Base-by-base conservation (phyloP, 2,888 invertebrate genomes). In the Parnassius smintheus region DNA sequence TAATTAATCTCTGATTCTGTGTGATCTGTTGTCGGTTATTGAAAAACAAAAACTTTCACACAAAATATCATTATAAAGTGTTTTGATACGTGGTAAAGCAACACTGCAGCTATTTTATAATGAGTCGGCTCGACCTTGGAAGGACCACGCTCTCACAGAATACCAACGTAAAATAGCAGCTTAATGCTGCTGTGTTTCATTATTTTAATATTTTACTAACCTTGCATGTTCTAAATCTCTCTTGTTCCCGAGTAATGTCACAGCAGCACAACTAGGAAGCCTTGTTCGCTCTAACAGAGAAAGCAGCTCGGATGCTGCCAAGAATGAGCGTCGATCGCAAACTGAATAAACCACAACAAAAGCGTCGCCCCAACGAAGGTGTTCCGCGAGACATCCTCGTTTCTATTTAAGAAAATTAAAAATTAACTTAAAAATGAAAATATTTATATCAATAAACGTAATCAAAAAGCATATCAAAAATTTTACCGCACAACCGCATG, bases 261-360 rank as follows among this genome's bases (percentile, higher is more conserved):
- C 94, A 58, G 96, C 96, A 69, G 95, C 94, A 79, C 95, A 96
- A 57, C 95, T 94, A 18, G 96, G 95, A 66, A 96, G 86, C 75
- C 96, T 94, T 54, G 95, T 93, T 76, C 95, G 93, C 67, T 95
- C 94, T 71, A 96, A 86, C 69, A 95, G 93, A 60, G 95, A 95
- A 70, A 96, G 83, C 35, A 95, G 92, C 72, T 95, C 95, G 50
- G 94, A 93, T 1, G 96, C 96, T 71, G 95, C 95, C 73, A 94
- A 88, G 83, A 96, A 96, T 72, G 96, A 96, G 61, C 94, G 93
- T 68, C 94, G 93, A 77, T 95, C 95, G 77, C 95, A 95, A 53
- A 96, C 95, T 53, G 96, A 96, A 87, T 96, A 96, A 56, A 96
- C 96, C 68, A 96, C 93, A 44, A 96, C 95, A 81, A 96, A 96